Base-by-base conservation (phyloP, 1,140 invertebrate species). In the Drosophila melanica region DNA sequence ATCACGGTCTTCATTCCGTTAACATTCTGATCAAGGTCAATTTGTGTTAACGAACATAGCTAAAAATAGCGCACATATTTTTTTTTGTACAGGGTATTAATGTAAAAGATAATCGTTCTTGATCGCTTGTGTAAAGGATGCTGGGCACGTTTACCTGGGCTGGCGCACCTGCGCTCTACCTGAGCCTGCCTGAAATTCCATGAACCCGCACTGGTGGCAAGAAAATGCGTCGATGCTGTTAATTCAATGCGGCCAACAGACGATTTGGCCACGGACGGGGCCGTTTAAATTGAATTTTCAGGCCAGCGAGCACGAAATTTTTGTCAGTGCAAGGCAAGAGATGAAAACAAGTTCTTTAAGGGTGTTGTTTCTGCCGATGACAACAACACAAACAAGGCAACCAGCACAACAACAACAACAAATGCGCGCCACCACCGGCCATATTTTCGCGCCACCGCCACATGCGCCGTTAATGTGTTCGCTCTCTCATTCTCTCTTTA, bases 301-400 rank as follows among this genome's bases (percentile, higher is more conserved):
- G 50, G 58, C 68, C n/a, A 33, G 48, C 47, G 50, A 62, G 44
- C 64, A 66, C 9, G 10, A 67, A 78, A 72, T 81, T 85, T 85
- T 53, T 86, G 60, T 75, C 78, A 79, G 75, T 86, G 81, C 67
- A 81, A 23, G 47, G 57, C 48, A 47, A 16, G 55, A 65, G 54
- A 74, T 57, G 70, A 77, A 87, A 86, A 87, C 81, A 76, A 86
- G 81, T 87, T 86, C 75, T 58, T 78, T 86, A 87, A 79, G 81
- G 81, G 71, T 86, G 82, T 75, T 58, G 77, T 72, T 62, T 58
- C 60, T 66, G 64, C 20, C 47, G 41, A 47, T 18, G 12, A 47
- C 44, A 54, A 66, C 68, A 65, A 55, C 41, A 67, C 64, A 50
- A 57, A 55, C 39, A 42, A 63, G 33, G 39, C 14, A 18, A 54